Base-by-base conservation (phyloP, 2,797 vertebrate species). In the Perdix hodgsoniae region DNA sequence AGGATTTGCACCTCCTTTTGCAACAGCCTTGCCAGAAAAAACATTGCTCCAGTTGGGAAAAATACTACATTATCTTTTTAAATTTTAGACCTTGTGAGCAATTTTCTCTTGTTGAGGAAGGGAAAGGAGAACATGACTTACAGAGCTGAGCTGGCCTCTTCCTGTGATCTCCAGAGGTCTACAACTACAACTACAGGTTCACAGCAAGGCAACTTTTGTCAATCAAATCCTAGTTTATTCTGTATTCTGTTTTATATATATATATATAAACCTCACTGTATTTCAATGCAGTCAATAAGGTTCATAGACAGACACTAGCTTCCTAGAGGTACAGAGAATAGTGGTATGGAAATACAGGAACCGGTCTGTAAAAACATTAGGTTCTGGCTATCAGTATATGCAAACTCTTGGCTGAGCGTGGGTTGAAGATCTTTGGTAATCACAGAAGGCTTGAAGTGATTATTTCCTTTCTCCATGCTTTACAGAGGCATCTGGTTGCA, bases 151-250 rank as follows among this genome's bases (percentile, higher is more conserved):
- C 26, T 39, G 71, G 37, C 24, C 29, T 80, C 29, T 52, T 83
- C 21, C 29, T 74, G 21, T 73, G 63, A 42, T 29, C 31, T 72
- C 17, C 33, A 21, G 50, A 19, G 50, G 18, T 65, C 2, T 2
- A 1, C 7, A 31, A 49, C 2, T 2, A 1, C 6, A 33, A 44
- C 10, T 40, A 49, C 0, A 0, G 6, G 14, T n/a, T 90, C 57
- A 35, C 31, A 33, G 61, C 40, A 54, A 73, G 35, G 18, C 0
- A 1, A 75, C 17, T 42, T 35, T 29, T 86, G 22, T 37, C 49
- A 66, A 24, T 67, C 44, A 83, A 64, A 72, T 71, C 29, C 26
- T 44, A 71, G 6, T 1, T 80, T 67, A 56, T 45, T 44, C 31
- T 65, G 74, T 61, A 52, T 45, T 47, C 31, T 71, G 18, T 65